These are phyloP conservation scores for Papilio demoleus DNA, from an alignment of 2,888 invertebrate species.

Conservation along the genomic window DNA sequence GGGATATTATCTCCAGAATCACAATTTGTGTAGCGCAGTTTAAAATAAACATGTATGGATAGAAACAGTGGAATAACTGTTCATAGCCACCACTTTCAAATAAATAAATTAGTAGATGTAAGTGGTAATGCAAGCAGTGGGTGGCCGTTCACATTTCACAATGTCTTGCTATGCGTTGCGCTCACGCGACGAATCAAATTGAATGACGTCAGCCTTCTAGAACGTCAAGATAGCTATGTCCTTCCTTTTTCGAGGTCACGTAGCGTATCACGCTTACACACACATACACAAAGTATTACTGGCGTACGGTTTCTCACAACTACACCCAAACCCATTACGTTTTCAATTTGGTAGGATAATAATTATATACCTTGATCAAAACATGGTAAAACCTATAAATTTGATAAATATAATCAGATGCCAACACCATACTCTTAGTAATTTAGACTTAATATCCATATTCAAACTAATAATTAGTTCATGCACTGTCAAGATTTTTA, in stretches of 20 bases:
- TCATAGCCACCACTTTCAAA: constrained; percentile 79
- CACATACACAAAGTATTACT: constrained; percentile 61
- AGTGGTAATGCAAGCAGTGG: constrained; percentile 74
- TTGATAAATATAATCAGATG: constrained; percentile 31
- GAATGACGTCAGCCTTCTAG: constrained; percentile 82
- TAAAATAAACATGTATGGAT: constrained; percentile 76
- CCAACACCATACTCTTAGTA: constrained; percentile 43
- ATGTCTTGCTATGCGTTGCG: constrained; percentile 72
- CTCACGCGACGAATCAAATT: constrained; percentile 63
- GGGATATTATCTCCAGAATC: constrained; percentile 70
- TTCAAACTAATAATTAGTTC: constrained; percentile 45
- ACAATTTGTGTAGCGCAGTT: constrained; percentile 74
- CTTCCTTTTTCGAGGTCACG: constrained; percentile 79
- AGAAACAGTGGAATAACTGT: constrained; percentile 78
- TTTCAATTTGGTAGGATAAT: constrained; percentile 60
- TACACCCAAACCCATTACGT: constrained; percentile 46
- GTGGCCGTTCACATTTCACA: constrained; percentile 83
- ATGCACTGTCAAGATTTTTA: constrained; percentile 49
- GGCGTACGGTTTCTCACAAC: constrained; percentile 52
- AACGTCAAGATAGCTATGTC: constrained; percentile 69
- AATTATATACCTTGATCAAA: constrained; percentile 43
- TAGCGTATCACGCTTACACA: constrained; percentile 70
- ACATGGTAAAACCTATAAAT: constrained; percentile 24
- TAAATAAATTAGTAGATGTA: constrained; percentile 73
- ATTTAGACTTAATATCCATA: constrained; percentile 37